Conservation (phyloP, 2,113 vertebrate species). For the Micronycteris hirsuta region DNA sequence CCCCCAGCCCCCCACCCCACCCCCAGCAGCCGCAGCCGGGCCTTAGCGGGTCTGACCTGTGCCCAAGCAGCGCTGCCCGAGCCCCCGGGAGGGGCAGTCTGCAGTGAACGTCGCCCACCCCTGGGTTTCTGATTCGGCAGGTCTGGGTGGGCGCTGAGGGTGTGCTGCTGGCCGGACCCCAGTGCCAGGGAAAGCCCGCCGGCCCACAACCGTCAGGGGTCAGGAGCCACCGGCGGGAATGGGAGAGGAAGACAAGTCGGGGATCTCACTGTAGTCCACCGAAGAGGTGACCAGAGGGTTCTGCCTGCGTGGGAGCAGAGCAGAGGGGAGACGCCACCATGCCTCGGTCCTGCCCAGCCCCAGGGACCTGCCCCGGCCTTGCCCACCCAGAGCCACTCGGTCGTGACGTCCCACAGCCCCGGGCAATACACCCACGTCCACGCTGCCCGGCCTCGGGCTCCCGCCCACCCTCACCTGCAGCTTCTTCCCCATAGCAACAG, state of each 20-base stretch:
- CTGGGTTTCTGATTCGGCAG: not conserved
- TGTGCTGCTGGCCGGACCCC: fast-evolving
- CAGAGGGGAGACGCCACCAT: fast-evolving
- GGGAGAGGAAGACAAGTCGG: no score
- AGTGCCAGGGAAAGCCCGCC: fast-evolving
- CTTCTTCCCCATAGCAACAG: not conserved
- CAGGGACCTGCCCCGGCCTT: not conserved
- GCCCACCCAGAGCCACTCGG: fast-evolving
- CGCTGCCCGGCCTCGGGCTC: not conserved
- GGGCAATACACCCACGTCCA: fast-evolving
- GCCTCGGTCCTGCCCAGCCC: fast-evolving
- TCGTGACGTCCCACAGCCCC: fast-evolving
- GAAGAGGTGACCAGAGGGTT: fast-evolving
- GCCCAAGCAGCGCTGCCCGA: fast-evolving
- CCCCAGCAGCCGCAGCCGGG: fast-evolving
- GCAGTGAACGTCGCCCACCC: fast-evolving
- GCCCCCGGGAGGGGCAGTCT: fast-evolving
- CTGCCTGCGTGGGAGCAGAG: fast-evolving
- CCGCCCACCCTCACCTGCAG: fast-evolving
- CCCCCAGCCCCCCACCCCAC: no score
- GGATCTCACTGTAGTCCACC: fast-evolving
- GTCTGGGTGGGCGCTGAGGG: not conserved
- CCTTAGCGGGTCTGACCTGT: fast-evolving
- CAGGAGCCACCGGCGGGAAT: fast-evolving
- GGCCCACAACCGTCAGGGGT: fast-evolving